A percentile compares a stretch with the other conserved stretches of the same genome.
phyloP scores from a whole-genome alignment of 2,113 vertebrate species.

The Kobus ellipsiprymnus region DNA sequence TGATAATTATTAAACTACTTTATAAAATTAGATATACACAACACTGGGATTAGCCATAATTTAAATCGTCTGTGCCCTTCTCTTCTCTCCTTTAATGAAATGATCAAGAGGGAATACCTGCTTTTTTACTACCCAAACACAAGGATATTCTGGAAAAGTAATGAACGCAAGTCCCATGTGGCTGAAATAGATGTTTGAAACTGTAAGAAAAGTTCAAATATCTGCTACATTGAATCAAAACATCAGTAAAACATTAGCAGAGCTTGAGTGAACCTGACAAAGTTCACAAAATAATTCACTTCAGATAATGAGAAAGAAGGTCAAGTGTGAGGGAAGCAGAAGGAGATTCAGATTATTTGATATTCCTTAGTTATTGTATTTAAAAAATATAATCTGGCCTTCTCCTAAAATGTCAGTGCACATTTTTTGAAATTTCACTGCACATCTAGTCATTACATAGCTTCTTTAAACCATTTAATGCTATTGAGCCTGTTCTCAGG shows the following conservation, averaged over 20 bases:
- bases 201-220: slow-evolving; percentile 41
- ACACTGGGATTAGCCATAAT: neutral
- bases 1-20: neutral
- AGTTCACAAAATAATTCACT: slow-evolving; percentile 45
- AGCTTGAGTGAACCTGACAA: slow-evolving; percentile 28
- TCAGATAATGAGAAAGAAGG: slow-evolving; percentile 49
- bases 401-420: slow-evolving; percentile 65
- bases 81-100: neutral
- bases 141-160: neutral
- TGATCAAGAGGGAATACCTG: neutral
- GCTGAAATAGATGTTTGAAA: slow-evolving; percentile 26
- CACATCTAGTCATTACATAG: slow-evolving; percentile 24
- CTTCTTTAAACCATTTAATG: slow-evolving; percentile 19
- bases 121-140: neutral
- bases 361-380: slow-evolving; percentile 43
- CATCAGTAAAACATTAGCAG: slow-evolving; percentile 36
- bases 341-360: slow-evolving; percentile 41
- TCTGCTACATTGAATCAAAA: slow-evolving; percentile 27
- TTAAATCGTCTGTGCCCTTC: neutral
- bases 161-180: neutral
- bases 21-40: neutral
- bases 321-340: slow-evolving; percentile 32
- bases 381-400: slow-evolving; percentile 29
- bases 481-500: neutral
- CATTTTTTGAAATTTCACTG: slow-evolving; percentile 67